Evolutionary conservation across 2,888 invertebrate species (phyloP), one percentile per base, ranked within the genome.

Genomic region (Byasa hedistus): DNA sequence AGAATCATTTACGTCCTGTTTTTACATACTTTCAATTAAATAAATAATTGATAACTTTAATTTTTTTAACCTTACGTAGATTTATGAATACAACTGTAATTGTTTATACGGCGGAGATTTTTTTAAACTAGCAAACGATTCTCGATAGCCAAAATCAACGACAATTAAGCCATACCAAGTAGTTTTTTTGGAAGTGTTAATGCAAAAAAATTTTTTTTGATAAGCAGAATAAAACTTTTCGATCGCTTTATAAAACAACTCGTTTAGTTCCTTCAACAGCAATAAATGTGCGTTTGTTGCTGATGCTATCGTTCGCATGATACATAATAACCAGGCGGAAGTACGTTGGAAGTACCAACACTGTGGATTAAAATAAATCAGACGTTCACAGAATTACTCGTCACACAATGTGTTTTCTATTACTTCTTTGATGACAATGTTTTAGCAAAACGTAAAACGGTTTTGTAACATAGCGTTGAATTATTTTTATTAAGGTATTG

Each of bases 401-500:
- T 57, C 61, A 61, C 32, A 51, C 36, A 22, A 21, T 23, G 32
- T 54, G 36, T 44, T 27, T 55, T 59, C 54, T 52, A 19, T 52
- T 44, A 5, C 19, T 56, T 27, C 24, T 15, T 7, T 4, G 10
- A n/a, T 23, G 7, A 19, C 52, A 54, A 22, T 48, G 48, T 48
- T 48, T 48, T 48, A 4, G 8, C 19, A 48, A 48, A n/a, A 48
- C n/a, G 0, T 7, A n/a, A 48, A 48, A n/a, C n/a, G 7, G 48
- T 48, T 48, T 48, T 48, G 7, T 48, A 48, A 48, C 8, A 48
- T n/a, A 5, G n/a, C 7, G 5, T 4, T 12, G 4, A 48, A 48
- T n/a, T n/a, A 48, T 48, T 48, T 48, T 54, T 54, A n/a, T 54
- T 54, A 54, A n/a, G 48, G 24, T 39, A 36, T 63, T 64, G 12